Conservation (phyloP, 2,888 invertebrate species). For the Bombylius major region DNA sequence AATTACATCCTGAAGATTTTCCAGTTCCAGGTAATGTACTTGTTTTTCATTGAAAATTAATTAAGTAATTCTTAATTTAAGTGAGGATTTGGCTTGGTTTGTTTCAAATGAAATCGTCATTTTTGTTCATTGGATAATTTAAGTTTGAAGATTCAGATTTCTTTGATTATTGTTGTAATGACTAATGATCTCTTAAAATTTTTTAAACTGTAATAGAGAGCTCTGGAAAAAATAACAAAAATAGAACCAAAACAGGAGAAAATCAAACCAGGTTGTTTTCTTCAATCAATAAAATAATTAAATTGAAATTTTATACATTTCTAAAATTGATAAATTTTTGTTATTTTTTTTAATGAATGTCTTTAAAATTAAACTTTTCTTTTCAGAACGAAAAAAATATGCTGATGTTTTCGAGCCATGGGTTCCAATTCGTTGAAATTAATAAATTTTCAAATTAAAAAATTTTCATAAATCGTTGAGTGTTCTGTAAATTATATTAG, state of each 20-base stretch:
- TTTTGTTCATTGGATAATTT: not conserved
- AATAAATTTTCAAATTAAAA: conserved; percentile 9
- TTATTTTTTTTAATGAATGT: too few relatives aligned
- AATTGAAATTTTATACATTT: too few relatives aligned
- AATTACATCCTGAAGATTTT: conserved; percentile 66
- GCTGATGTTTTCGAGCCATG: conserved; percentile 49
- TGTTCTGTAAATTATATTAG: not conserved
- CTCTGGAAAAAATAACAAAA: too few relatives aligned
- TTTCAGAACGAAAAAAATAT: conserved; percentile 49
- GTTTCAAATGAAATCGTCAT: not conserved
- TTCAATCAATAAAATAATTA: too few relatives aligned
- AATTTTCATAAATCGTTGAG: not conserved
- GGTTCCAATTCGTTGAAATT: conserved; percentile 48
- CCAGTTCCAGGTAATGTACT: conserved; percentile 41
- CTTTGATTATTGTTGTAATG: too few relatives aligned
- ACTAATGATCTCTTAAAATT: too few relatives aligned
- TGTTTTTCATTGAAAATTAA: conserved; percentile 17
- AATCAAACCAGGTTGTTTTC: too few relatives aligned
- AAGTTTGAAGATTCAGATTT: too few relatives aligned
- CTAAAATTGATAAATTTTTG: too few relatives aligned
- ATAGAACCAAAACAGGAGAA: too few relatives aligned
- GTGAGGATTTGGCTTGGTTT: not conserved
- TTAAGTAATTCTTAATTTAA: not conserved
- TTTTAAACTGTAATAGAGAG: too few relatives aligned
- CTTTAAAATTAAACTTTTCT: too few relatives aligned